These are phyloP conservation scores for Chloropsis hardwickii DNA, from an alignment of 2,113 vertebrate species.

Conservation along the genomic window DNA sequence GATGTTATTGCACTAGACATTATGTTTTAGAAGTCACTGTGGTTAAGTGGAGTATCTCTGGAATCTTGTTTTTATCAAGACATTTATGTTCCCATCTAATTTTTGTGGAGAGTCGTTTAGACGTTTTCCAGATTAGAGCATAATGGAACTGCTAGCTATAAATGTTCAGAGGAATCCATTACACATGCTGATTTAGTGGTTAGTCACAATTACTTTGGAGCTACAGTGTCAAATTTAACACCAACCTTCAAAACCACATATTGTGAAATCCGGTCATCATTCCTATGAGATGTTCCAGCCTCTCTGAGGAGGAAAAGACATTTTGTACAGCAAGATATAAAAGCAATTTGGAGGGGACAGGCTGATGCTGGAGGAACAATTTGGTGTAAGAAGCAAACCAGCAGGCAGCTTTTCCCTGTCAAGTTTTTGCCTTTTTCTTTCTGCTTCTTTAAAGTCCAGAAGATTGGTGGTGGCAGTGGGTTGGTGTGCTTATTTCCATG, in stretches of 20 bases:
- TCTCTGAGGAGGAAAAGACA: background rate
- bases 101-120: slow-evolving; percentile 46
- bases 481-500: background rate
- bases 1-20: background rate
- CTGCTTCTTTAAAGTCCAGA: background rate
- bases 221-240: slow-evolving; percentile 31
- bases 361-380: background rate
- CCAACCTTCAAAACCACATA: background rate
- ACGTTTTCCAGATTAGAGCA: slow-evolving; percentile 48
- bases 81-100: slow-evolving; percentile 44
- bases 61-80: slow-evolving; percentile 46
- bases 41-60: slow-evolving; percentile 24
- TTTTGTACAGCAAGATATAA: background rate
- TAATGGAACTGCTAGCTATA: slow-evolving; percentile 47
- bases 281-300: background rate
- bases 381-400: background rate
- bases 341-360: background rate
- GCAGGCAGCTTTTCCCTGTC: background rate
- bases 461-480: background rate
- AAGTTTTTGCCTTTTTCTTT: background rate
- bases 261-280: background rate
- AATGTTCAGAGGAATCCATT: slow-evolving; percentile 37
- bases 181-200: slow-evolving; percentile 48
- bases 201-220: slow-evolving; percentile 47
- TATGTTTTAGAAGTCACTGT: slow-evolving; percentile 8